Evolutionary conservation across 2,797 vertebrate genomes (phyloP).

Genomic region (Ptychadena robeensis): DNA sequence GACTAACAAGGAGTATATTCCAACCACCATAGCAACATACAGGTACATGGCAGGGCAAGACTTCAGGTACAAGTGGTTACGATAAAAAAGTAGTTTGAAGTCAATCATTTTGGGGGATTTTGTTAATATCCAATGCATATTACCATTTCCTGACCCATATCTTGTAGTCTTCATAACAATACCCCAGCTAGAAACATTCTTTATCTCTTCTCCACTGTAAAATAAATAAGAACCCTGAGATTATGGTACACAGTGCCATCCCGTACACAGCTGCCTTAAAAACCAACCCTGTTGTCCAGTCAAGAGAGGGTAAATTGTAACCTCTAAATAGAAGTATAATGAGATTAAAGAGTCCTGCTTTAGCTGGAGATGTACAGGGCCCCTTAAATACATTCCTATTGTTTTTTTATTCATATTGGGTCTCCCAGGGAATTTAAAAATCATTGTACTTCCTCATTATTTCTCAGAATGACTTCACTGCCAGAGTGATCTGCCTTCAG

Average conservation of each 20-base stretch:
- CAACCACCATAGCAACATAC: not conserved
- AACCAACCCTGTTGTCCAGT: not conserved
- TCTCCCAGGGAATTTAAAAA: not conserved
- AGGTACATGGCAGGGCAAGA: too few species aligned
- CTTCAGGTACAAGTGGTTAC: not conserved
- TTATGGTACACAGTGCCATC: not conserved
- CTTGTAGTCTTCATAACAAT: not conserved
- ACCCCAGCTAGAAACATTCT: not conserved
- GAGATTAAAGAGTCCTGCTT: not conserved
- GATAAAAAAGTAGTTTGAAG: not conserved
- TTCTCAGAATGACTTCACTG: conserved; percentile 30
- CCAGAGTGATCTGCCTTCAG: conserved; percentile 11
- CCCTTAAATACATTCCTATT: conserved; percentile 39
- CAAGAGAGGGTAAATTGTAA: too few species aligned
- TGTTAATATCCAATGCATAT: not conserved
- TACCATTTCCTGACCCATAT: not conserved
- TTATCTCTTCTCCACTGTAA: not conserved
- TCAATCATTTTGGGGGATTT: not conserved
- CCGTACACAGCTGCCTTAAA: not conserved
- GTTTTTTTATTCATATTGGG: not conserved
- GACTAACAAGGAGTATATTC: not conserved
- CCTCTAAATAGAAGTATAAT: not conserved
- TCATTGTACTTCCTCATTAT: not conserved
- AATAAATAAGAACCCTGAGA: not conserved
- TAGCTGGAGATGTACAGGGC: not conserved